Percentiles rank a stretch among this genome's conserved stretches.
Conservation (phyloP, 2,113 vertebrate species). For the Sciurus niger region DNA sequence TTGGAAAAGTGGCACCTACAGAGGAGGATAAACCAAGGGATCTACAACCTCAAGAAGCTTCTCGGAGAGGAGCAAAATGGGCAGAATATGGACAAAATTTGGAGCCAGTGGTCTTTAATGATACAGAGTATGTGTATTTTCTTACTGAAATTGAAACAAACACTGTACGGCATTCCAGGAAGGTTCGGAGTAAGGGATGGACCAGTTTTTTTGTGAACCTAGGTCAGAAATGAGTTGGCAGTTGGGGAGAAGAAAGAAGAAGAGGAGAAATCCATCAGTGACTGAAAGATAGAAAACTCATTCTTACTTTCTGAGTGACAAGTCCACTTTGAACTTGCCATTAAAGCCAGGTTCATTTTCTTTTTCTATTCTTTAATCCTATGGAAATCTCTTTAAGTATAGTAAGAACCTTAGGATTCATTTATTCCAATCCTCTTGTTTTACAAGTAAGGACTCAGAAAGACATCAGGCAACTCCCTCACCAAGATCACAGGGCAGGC, state of each 20-base stretch:
- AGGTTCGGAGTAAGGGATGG: neutral
- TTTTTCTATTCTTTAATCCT: neutral
- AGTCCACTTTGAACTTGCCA: slow-evolving; percentile 22
- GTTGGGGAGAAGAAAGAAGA: neutral
- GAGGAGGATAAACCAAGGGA: neutral
- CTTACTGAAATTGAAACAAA: neutral
- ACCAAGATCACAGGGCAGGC: neutral
- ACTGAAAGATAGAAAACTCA: neutral
- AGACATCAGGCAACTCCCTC: neutral
- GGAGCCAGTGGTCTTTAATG: neutral
- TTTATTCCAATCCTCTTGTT: neutral
- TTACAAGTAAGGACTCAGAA: neutral
- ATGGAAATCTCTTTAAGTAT: neutral
- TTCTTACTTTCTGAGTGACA: neutral
- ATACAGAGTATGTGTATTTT: neutral
- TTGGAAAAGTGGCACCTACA: neutral
- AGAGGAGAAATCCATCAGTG: neutral
- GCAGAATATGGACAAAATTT: neutral
- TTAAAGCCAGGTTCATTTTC: slow-evolving; percentile 10
- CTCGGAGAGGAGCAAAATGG: neutral
- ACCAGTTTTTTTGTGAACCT: neutral
- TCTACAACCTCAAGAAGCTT: neutral
- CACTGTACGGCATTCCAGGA: neutral
- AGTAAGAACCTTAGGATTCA: neutral
- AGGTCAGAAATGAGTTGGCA: neutral